These are phyloP conservation scores for Melanerpes aurifrons DNA, from an alignment of 2,113 vertebrate species.

Conservation along the genomic window DNA sequence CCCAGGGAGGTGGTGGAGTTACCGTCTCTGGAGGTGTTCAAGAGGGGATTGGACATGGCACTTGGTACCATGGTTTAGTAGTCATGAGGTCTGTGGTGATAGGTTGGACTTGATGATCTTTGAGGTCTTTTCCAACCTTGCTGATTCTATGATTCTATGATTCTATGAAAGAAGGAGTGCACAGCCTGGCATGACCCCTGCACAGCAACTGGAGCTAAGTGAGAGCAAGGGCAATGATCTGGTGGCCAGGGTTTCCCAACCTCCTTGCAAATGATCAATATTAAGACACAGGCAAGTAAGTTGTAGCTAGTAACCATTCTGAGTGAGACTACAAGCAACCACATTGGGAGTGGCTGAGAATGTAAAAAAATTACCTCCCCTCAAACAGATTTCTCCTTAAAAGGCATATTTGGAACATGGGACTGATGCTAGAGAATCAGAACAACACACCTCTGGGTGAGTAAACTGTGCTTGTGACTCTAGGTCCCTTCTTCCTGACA, in stretches of 20 bases:
- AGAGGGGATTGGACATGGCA: no score
- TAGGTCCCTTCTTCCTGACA: neutral
- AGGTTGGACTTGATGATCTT: no score
- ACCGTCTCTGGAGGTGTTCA: no score
- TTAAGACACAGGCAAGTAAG: neutral
- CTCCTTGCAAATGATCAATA: neutral
- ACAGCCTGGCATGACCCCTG: neutral
- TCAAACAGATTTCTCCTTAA: neutral
- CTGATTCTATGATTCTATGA: no score
- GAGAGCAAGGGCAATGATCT: neutral
- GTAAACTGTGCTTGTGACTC: neutral
- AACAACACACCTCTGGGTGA: neutral
- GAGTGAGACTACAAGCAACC: neutral
- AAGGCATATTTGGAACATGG: neutral
- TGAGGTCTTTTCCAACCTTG: no score
- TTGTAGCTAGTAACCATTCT: neutral
- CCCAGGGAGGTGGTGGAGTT: no score
- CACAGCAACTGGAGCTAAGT: neutral
- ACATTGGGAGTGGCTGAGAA: neutral
- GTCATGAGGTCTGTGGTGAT: no score
- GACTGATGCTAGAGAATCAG: neutral
- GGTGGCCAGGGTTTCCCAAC: neutral
- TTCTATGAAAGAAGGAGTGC: no score
- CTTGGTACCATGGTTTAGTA: no score
- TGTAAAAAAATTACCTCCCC: neutral